Base-by-base conservation (phyloP, 2,113 vertebrate genomes). In the Oreotrochilus melanogaster region DNA sequence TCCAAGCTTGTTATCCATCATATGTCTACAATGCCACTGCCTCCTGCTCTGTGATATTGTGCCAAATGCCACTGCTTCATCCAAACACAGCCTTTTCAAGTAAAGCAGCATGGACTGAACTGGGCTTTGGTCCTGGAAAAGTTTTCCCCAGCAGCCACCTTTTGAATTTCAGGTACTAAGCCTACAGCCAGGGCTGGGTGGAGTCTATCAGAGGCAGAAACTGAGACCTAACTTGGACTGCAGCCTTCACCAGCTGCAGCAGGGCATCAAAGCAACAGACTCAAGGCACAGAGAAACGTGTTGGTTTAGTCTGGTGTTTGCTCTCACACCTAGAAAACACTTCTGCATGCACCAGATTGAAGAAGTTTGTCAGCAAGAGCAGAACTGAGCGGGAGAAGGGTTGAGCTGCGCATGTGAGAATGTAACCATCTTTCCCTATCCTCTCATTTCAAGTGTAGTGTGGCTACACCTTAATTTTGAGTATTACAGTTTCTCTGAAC, bases 261-360 rank as follows among this genome's bases (percentile, higher is more conserved):
- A 33, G 54, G 43, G 43, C 65, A 69, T 17, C 48, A 58, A 31
- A 62, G 71, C 45, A 86, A 79, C 91, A 95, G 92, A 93, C 74
- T 73, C 45, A 45, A 4, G 3, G 58, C 33, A 2, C 16, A 10
- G 64, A 54, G 67, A 80, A 94, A 95, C 92, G 92, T 96, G 90
- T 73, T 94, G 94, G 50, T 50, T 51, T 76, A 90, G 94, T 97
- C 95, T 96, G 82, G 72, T 95, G 95, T 96, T 97, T 97, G 86
- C 86, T 88, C 88, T 97, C 94, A 74, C 96, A 93, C 91, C 72
- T 86, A 93, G 53, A 84, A 95, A 95, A 96, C 79, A 92, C 67
- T 97, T 93, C 73, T 51, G 81, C 56, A 2, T 78, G 67, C 43
- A 93, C 75, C 92, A 96, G 92, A 92, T 83, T 95, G 92, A 78